Percentiles rank a stretch among this genome's conserved stretches.
Evolutionary conservation across 1,140 invertebrate species (phyloP).

Genomic region (Tetragonula clypearis): DNA sequence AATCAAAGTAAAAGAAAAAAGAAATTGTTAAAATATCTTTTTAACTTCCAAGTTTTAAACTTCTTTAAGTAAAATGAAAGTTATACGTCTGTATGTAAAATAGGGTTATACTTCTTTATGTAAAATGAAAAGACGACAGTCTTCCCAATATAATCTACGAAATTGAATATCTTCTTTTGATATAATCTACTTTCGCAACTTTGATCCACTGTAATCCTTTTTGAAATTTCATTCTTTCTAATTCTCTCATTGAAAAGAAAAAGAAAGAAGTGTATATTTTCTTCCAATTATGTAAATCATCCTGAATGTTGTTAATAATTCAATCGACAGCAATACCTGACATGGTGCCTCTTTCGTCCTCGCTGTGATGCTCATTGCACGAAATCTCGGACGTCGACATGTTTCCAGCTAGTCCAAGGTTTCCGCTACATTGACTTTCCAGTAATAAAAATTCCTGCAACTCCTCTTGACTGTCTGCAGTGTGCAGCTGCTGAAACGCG

Average conservation of each 20-base stretch:
- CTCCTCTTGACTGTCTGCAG: constrained; percentile 85
- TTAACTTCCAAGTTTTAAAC: neutral
- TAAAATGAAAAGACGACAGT: too few species aligned
- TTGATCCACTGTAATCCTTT: too few species aligned
- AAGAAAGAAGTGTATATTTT: neutral
- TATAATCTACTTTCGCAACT: too few species aligned
- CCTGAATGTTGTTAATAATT: constrained; percentile 31
- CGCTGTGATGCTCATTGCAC: constrained; percentile 67
- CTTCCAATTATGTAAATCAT: neutral
- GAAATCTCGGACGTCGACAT: constrained; percentile 78
- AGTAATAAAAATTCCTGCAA: constrained; percentile 86
- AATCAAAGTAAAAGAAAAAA: neutral
- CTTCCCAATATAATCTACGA: too few species aligned
- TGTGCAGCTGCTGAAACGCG: constrained; percentile 83
- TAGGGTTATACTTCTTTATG: too few species aligned
- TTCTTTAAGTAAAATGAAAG: too few species aligned
- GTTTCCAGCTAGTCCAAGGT: constrained; percentile 80
- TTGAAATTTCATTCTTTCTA: neutral
- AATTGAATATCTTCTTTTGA: too few species aligned
- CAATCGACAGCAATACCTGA: constrained; percentile 72
- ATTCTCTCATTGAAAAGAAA: neutral
- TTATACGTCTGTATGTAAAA: too few species aligned
- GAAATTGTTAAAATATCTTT: neutral
- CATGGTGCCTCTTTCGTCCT: constrained; percentile 75
- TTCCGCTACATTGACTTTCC: constrained; percentile 85